Base-by-base conservation (phyloP, 2,888 invertebrate genomes). In the Andrena camellia region DNA sequence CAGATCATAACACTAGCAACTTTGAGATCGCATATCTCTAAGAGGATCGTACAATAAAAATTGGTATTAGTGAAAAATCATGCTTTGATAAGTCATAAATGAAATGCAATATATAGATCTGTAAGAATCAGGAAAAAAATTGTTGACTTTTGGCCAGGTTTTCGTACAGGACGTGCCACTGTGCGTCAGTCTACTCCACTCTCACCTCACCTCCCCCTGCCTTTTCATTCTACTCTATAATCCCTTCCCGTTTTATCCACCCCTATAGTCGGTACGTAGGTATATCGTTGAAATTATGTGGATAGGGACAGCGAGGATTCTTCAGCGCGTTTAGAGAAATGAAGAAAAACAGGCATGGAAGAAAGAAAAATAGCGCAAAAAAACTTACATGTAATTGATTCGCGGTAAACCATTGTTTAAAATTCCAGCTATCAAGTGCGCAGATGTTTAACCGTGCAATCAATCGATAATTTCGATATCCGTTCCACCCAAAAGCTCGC, bases 361-460 rank as follows among this genome's bases (percentile, higher is more conserved):
- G 23, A 23, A 23, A 6, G 29, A n/a, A n/a, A 42, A 0, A 26
- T 26, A 17, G 68, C 57, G 66, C 71, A 50, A 62, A 83, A 79
- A 83, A 83, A 77, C 66, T 79, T 77, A 2, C 50, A n/a, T 50
- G 79, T 73, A 84, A 83, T 84, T 83, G 70, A 73, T 80, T 79
- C 62, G 72, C 33, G 69, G 70, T 83, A 79, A 83, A 70, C 62
- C 76, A 71, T 76, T 76, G 73, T 77, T 84, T 77, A 83, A 84
- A 83, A 73, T 76, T 83, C 62, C 62, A 35, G 13, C 35, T 31
- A 26, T n/a, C 74, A 29, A 31, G 68, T n/a, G 52, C 29, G 8
- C 10, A 10, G 10, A 35, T 8, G 10, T 35, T 35, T 2, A 35
- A 35, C 1, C 35, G 35, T 35, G 35, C 10, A 35, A 35, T 35